Base-by-base conservation (phyloP, 2,797 vertebrate genomes). In the Eremophila alpestris region DNA sequence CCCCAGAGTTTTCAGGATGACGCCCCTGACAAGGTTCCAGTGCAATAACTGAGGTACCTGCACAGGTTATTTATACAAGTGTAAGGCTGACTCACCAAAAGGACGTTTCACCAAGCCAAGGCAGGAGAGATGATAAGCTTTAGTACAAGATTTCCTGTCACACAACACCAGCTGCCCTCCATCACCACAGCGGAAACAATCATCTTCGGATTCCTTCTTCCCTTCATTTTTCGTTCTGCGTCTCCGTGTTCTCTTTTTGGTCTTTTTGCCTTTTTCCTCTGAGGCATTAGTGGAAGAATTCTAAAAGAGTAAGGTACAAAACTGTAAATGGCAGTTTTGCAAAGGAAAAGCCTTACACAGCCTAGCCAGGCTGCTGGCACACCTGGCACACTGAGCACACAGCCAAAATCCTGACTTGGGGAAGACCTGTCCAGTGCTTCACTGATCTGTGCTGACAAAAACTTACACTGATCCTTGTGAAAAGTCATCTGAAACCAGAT, bases 141-240 rank as follows among this genome's bases (percentile, higher is more conserved):
- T 99, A 96, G 99, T 99, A 97, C 99, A 99, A 77, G 97, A 98
- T 96, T 99, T 99, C 94, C 98, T 99, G 97, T 98, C 99, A 4
- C 99, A 99, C 51, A 99, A 94, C 14, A 99, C 99, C 96, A 99
- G 98, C 96, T 99, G 98, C 3, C 99, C 99, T 12, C 99, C 99
- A 5, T 99, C 99, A 0, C 99, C 98, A 3, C 99, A 99, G 93
- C 99, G 99, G 97, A 99, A 99, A 97, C 99, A 99, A 74, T 99
- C 99, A 5, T 99, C 99, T 75, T 99, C 99, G 0, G 99, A 99
- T 56, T 97, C 98, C 87, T 99, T 99, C 97, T 98, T 99, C 11
- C 98, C 99, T 32, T 99, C 99, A 0, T 95, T 97, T 84, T 97
- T 98, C 54, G 96, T 96, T 93, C 97, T 96, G 22, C 98, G 98